Evolutionary conservation across 2,888 invertebrate genomes (phyloP), one percentile per base, ranked within the genome.

Genomic region (Drosophila kanekoi): DNA sequence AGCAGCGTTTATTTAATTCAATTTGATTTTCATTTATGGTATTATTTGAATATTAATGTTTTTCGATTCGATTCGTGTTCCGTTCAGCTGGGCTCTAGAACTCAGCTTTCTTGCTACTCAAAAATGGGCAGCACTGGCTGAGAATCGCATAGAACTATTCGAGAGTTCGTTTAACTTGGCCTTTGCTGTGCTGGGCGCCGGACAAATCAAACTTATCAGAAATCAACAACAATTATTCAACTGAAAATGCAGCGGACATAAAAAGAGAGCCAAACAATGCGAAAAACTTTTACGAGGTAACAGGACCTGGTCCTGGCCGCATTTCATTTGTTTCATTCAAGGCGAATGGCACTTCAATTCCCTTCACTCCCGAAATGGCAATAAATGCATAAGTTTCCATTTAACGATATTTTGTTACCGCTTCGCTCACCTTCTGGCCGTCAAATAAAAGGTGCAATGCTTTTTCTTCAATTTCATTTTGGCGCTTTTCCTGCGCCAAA

Each of bases 301-400:
- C 32, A 18, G 9, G 13, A 40, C 16, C 52, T 32, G 40, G 66
- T 67, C 32, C 66, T 59, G 60, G 58, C 66, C 64, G 77, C 64
- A 71, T 71, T 82, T 80, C 76, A 72, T 77, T 79, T 71, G 59
- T 70, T 63, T 65, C 70, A 68, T 14, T 44, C 44, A 23, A 32
- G 68, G 49, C 48, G 45, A 63, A 66, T 71, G 67, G 48, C 74
- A 81, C 70, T 73, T 64, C 71, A 75, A 77, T 74, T 59, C 44
- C 38, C 23, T 61, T 32, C 47, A 61, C 40, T 59, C 28, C 28
- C 28, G 8, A 28, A 66, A 69, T 48, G 66, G 70, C 77, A 82
- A 87, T 87, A 85, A 86, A 87, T 86, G 87, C 85, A 86, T 82
- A 86, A 87, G 86, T 82, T 87, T 77, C 51, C 72, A 73, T 85